Base-by-base conservation (phyloP, 2,797 vertebrate genomes). In the Dermochelys coriacea region DNA sequence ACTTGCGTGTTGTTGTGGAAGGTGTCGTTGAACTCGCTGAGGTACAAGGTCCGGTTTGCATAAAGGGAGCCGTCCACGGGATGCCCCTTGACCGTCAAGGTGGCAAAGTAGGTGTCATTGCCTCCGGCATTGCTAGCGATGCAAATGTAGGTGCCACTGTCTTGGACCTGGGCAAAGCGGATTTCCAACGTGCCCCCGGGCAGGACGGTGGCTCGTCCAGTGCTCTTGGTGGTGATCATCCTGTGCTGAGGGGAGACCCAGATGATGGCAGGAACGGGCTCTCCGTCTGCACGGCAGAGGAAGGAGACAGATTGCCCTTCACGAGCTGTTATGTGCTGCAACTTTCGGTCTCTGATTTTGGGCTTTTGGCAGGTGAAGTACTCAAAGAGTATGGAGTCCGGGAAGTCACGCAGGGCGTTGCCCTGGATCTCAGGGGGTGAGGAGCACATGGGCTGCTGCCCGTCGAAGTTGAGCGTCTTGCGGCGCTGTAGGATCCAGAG, bases 41-140 rank as follows among this genome's bases (percentile, higher is more conserved):
- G 97, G 92, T 99, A 99, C 95, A 98, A 98, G 88, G 99, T 99
- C 94, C 99, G 98, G 95, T 99, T 99, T 47, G 98, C 98, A 37
- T 97, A 97, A 9, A 98, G 98, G 82, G 98, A 97, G 6, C 98
- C 97, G 1, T 99, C 98, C 0, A 98, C 96, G 0, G 98, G 98
- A 71, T 97, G 98, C 4, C 99, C 98, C 61, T 98, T 99, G 47
- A 99, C 99, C 0, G 98, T 99, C 88, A 99, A 98, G 1, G 99
- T 99, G 94, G 99, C 99, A 31, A 99, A 99, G 92, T 99, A 99
- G 41, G 99, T 99, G 98, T 99, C 99, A 6, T 99, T 99, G 88
- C 99, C 99, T 0, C 99, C 99, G 0, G 99, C 99, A 19, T 99
- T 99, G 97, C 99, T 99, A 94, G 99, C 99, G 54, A 99, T 99